Percentiles rank a stretch among this genome's conserved stretches.
Evolutionary conservation across 2,797 vertebrate species (phyloP).

Genomic region (Meda fulgida): DNA sequence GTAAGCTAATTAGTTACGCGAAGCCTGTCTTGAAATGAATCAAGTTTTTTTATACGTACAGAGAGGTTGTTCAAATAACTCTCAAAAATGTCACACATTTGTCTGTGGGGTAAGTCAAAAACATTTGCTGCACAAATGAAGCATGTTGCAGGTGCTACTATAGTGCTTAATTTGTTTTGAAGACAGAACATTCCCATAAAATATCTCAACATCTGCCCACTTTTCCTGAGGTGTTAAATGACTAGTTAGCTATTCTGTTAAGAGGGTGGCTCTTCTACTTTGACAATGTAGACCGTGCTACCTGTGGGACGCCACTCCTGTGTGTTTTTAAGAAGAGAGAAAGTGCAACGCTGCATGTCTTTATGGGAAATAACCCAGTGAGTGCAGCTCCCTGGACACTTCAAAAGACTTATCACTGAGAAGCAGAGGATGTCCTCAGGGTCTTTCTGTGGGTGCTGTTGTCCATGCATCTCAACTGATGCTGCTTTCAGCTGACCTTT

Average conservation of each 20-base stretch:
- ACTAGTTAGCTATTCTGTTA: not conserved
- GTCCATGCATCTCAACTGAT: constrained; percentile 78
- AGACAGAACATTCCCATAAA: not conserved
- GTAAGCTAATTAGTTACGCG: no score
- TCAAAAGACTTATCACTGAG: constrained; percentile 80
- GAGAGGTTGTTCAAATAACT: not conserved
- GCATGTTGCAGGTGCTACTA: not conserved
- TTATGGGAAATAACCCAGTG: constrained; percentile 74
- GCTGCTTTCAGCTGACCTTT: constrained; percentile 80
- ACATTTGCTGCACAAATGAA: not conserved
- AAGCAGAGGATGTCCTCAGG: constrained; percentile 79
- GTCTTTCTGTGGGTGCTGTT: constrained; percentile 71
- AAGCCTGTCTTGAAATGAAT: not conserved
- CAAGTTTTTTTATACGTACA: not conserved
- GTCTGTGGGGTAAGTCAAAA: not conserved
- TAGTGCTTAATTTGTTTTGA: not conserved
- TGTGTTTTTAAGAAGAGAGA: constrained; percentile 60
- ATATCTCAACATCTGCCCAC: constrained; percentile 5
- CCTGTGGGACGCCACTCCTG: constrained; percentile 50
- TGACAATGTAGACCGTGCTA: not conserved
- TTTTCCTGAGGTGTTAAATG: constrained; percentile 12
- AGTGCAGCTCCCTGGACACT: constrained; percentile 69
- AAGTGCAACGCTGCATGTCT: constrained; percentile 67
- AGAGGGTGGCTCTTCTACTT: not conserved
- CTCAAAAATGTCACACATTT: not conserved